Base-by-base conservation (phyloP, 2,113 vertebrate genomes). In the Eudyptes chrysolophus region DNA sequence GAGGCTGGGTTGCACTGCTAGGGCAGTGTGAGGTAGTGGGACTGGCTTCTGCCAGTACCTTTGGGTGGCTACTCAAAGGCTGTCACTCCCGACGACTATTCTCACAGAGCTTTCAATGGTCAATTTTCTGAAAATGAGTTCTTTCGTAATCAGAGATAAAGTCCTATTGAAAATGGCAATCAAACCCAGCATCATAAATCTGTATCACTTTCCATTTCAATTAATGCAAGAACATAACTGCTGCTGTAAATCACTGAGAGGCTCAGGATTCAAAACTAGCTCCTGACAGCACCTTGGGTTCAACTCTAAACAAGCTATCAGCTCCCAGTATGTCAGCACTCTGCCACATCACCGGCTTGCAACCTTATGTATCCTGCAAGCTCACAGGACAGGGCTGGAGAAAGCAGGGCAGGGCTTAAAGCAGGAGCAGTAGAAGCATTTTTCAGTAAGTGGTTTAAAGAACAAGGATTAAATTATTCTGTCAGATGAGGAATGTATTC, bases 381-480 rank as follows among this genome's bases (percentile, higher is more conserved):
- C 88, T 72, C 49, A 22, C 34, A 65, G 52, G 32, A 70, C 57
- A 57, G 8, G 21, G 48, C 20, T 89, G 44, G 61, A 82, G 57
- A 81, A 75, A 84, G 61, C 38, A 84, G 55, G 42, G 27, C 64
- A 94, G 29, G 60, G 58, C 60, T 90, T 83, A 92, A 72, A 79
- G 70, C 38, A 86, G 60, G 16, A 71, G 24, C 15, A 51, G 13
- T 2, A 36, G 64, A 69, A 79, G 42, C 52, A 78, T 61, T 91
- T 86, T 94, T 44, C 75, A 84, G 1, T 72, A 90, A 92, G 49
- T 69, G n/a, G 54, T 75, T 94, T 74, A 89, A 92, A 94, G 80
- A 91, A 83, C 52, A 79, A 82, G 75, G 87, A 95, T 94, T 83
- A 90, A 89, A 78, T 90, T 75, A 89, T 84, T 88, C 72, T 86